These are phyloP conservation scores for Oreochromis niloticus DNA, from an alignment of 2,113 vertebrate species.

Conservation along the genomic window DNA sequence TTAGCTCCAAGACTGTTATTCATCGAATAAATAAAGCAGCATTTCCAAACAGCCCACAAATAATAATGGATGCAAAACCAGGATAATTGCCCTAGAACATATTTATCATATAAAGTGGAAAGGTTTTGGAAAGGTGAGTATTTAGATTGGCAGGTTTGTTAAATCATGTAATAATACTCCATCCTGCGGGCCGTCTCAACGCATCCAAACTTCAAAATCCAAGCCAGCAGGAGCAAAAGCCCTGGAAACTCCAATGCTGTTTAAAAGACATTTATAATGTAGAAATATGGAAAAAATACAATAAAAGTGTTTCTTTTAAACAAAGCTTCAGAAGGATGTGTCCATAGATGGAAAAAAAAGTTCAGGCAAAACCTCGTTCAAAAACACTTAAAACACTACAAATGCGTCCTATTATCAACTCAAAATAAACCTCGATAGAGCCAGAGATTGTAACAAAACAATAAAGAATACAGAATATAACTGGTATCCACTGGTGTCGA, in stretches of 20 bases:
- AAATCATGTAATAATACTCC: background rate
- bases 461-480: background rate
- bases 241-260: background rate
- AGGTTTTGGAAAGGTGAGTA: background rate
- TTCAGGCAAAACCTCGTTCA: fast-evolving
- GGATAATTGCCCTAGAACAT: background rate
- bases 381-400: background rate
- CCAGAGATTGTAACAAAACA: fast-evolving
- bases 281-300: background rate
- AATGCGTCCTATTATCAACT: fast-evolving
- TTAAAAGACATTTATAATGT: background rate
- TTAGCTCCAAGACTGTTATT: background rate
- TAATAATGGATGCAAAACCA: background rate
- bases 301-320: background rate
- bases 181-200: fast-evolving
- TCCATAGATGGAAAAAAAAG: background rate
- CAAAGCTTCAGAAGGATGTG: background rate
- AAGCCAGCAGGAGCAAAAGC: background rate
- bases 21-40: background rate
- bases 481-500: fast-evolving
- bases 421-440: background rate
- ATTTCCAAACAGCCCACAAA: background rate
- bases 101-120: background rate
- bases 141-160: background rate
- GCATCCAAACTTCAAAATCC: background rate